A percentile compares a stretch with the other conserved stretches of the same genome.
These are phyloP conservation scores for Noctuana brunneofusca DNA, from an alignment of 2,888 invertebrate genomes.

Conservation along the genomic window DNA sequence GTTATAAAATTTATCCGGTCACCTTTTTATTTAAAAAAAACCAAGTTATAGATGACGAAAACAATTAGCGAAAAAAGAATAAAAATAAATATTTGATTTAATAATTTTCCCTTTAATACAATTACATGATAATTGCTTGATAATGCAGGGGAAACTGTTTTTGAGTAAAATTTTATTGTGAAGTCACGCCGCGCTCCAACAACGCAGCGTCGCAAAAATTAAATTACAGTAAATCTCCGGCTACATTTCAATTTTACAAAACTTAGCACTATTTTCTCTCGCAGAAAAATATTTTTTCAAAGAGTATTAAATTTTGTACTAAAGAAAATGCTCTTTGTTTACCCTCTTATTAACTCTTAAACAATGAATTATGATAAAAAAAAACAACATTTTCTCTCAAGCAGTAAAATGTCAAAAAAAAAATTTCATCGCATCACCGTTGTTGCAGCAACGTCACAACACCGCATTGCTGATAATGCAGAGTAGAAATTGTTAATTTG, in stretches of 20 bases:
- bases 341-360: not conserved
- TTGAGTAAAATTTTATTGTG: constrained; percentile 14
- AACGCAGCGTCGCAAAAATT: constrained; percentile 74
- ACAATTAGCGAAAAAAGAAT: not conserved
- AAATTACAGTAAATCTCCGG: constrained; percentile 69
- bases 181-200: constrained; percentile 51
- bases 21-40: too few species aligned
- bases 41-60: too few species aligned
- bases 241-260: constrained; percentile 71
- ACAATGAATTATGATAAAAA: not conserved
- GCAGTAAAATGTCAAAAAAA: not conserved
- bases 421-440: constrained; percentile 34
- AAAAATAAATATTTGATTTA: constrained; percentile 1
- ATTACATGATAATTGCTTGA: constrained; percentile 27
- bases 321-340: constrained; percentile 5
- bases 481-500: constrained; percentile 60
- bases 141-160: constrained; percentile 34
- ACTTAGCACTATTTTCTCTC: constrained; percentile 39
- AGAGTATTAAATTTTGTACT: constrained; percentile 3
- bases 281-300: constrained; percentile 18
- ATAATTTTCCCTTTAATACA: constrained; percentile 9
- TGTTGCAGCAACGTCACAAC: constrained; percentile 34
- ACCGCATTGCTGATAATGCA: constrained; percentile 34
- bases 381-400: not conserved
- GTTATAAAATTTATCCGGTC: too few species aligned